Conservation (phyloP, 2,113 vertebrate genomes). For the Parotia lawesii region DNA sequence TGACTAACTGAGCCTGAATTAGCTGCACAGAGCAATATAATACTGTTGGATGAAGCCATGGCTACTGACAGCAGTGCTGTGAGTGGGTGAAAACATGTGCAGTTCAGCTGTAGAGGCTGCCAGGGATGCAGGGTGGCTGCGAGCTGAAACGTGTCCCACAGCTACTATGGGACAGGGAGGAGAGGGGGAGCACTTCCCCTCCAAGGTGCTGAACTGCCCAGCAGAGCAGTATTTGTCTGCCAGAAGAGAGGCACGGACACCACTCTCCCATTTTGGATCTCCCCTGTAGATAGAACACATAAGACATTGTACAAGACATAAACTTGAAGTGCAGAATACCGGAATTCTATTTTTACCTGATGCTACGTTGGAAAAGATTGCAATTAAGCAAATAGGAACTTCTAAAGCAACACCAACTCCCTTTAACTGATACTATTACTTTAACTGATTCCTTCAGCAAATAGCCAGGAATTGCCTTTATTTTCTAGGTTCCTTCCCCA, state of each 20-base stretch:
- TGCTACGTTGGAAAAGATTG: background rate
- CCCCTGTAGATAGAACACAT: background rate
- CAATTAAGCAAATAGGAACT: background rate
- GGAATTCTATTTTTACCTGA: background rate
- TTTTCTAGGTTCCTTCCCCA: conserved; percentile 7
- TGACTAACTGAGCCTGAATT: background rate
- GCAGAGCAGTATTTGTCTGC: background rate
- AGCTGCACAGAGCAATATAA: background rate
- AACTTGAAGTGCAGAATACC: background rate
- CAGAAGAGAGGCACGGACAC: background rate
- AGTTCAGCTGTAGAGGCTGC: background rate
- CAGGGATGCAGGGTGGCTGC: background rate
- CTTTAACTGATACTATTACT: conserved; percentile 33
- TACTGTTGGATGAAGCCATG: background rate
- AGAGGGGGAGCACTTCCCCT: background rate
- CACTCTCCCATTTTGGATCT: background rate
- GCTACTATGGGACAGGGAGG: background rate
- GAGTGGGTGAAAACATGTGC: background rate
- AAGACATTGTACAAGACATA: background rate
- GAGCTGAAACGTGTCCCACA: fast-evolving
- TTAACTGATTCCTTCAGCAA: conserved; percentile 43
- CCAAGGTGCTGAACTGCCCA: background rate
- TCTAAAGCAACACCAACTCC: background rate
- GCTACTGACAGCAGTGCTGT: background rate
- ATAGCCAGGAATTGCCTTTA: conserved; percentile 10